Evolutionary conservation across 2,888 invertebrate species (phyloP).

Genomic region (Diloba caeruleocephala): DNA sequence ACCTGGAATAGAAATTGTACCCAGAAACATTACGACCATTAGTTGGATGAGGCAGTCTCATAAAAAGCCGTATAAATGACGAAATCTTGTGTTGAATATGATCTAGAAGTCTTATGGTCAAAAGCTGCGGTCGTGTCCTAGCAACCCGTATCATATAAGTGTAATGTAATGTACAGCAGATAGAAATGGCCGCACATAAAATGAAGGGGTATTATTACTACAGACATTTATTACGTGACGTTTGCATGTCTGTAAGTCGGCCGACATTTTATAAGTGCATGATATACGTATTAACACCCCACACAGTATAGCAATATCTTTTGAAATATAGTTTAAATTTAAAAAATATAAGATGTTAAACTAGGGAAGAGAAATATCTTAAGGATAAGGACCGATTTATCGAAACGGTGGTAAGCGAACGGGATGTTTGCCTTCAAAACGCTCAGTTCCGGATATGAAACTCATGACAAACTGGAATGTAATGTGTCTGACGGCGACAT

Average conservation of each 20-base stretch:
- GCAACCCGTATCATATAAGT: conserved; percentile 4
- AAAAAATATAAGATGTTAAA: conserved; percentile 21
- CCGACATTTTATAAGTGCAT: conserved; percentile 33
- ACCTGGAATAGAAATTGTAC: no score
- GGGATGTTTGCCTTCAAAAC: conserved; percentile 55
- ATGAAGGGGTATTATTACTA: conserved; percentile 40
- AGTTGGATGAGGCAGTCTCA: no score
- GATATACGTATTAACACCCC: conserved; percentile 12
- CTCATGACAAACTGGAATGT: conserved; percentile 57
- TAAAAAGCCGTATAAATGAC: no score
- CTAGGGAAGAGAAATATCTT: conserved; percentile 28
- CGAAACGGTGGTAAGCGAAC: conserved; percentile 45
- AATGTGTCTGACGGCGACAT: conserved; percentile 52
- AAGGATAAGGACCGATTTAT: conserved; percentile 49
- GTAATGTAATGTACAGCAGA: conserved; percentile 24
- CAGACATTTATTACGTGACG: conserved; percentile 41
- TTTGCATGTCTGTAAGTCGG: conserved; percentile 26
- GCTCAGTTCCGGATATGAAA: conserved; percentile 55
- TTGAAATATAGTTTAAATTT: conserved; percentile 16
- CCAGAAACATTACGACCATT: no score
- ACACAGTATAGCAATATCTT: no score
- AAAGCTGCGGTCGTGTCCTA: conserved; percentile 6
- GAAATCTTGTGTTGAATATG: no score
- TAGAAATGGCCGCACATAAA: conserved; percentile 25
- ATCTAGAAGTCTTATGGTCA: conserved; percentile 16